phyloP scores from a whole-genome alignment of 1,140 invertebrate genomes.

The Zaprionus camerounensis region DNA sequence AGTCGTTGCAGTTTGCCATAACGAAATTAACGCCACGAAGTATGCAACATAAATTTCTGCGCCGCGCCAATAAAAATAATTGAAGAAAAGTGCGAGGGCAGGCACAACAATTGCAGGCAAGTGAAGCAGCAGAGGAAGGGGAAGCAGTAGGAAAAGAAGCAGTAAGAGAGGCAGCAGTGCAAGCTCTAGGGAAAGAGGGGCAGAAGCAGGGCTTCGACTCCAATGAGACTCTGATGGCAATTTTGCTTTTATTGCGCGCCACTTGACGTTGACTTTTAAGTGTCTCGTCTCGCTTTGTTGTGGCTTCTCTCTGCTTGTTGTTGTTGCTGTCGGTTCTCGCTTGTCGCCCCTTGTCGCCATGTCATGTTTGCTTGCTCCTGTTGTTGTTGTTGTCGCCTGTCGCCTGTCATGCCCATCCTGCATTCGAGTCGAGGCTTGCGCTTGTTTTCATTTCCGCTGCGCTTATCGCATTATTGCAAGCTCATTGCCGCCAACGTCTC shows the following conservation, averaged over 20 bases:
- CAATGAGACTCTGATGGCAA: conserved; percentile 63
- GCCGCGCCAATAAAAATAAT: conserved; percentile 80
- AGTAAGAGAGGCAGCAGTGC: too few relatives aligned
- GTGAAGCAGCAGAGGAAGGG: background rate
- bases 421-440: conserved; percentile 45
- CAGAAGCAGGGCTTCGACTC: conserved; percentile 16
- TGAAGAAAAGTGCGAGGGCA: conserved; percentile 58
- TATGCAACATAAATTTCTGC: conserved; percentile 80
- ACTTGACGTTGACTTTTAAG: conserved; percentile 63
- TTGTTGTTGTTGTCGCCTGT: conserved; percentile 12
- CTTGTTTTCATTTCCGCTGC: conserved; percentile 79
- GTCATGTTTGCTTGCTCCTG: conserved; percentile 24
- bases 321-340: background rate
- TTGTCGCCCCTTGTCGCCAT: conserved; percentile 7
- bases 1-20: conserved; percentile 76
- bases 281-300: conserved; percentile 66
- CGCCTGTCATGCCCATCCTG: conserved; percentile 35
- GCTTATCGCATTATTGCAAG: conserved; percentile 81
- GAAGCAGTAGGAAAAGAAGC: too few relatives aligned
- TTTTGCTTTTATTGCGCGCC: conserved; percentile 68
- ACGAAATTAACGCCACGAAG: conserved; percentile 77
- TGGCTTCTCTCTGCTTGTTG: conserved; percentile 41
- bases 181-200: background rate
- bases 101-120: conserved; percentile 18
- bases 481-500: conserved; percentile 68